A percentile compares a stretch with the other conserved stretches of the same genome.
These are phyloP conservation scores for Melanostoma scalare DNA, from an alignment of 2,888 invertebrate genomes.

Conservation along the genomic window DNA sequence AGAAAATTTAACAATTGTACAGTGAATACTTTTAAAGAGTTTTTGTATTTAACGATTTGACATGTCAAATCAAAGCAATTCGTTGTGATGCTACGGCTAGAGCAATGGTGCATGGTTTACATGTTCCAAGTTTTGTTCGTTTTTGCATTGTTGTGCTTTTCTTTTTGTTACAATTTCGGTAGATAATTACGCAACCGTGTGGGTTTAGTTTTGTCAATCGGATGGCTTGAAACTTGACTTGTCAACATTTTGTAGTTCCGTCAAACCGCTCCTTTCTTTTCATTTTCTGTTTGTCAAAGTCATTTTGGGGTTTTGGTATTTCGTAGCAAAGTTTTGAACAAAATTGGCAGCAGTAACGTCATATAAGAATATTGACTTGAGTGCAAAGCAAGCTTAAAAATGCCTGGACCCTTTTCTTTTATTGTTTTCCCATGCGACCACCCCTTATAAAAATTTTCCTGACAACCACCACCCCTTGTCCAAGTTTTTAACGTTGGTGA, in stretches of 20 bases:
- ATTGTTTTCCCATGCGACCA: slow-evolving; percentile 60
- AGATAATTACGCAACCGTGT: slow-evolving; percentile 27
- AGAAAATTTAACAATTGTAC: slow-evolving; percentile 23
- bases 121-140: too few species aligned
- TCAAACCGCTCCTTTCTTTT: slow-evolving; percentile 10
- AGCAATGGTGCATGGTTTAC: not conserved
- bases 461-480: slow-evolving; percentile 14
- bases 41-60: slow-evolving; percentile 21
- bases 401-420: slow-evolving; percentile 14
- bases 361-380: not conserved
- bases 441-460: slow-evolving; percentile 50
- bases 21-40: not conserved
- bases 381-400: slow-evolving; percentile 1
- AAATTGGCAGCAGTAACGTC: slow-evolving; percentile 24
- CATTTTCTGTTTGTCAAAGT: slow-evolving; percentile 11
- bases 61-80: slow-evolving; percentile 60
- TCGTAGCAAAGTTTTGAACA: slow-evolving; percentile 20
- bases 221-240: slow-evolving; percentile 38
- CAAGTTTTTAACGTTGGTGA: slow-evolving; percentile 42
- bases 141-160: not conserved
- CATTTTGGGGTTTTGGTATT: not conserved
- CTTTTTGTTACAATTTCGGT: not conserved
- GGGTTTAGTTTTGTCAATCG: slow-evolving; percentile 15
- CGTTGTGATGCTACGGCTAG: slow-evolving; percentile 12
- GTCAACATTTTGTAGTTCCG: slow-evolving; percentile 8